Conservation (phyloP, 1,140 invertebrate species). For the Drosophila ironensis region DNA sequence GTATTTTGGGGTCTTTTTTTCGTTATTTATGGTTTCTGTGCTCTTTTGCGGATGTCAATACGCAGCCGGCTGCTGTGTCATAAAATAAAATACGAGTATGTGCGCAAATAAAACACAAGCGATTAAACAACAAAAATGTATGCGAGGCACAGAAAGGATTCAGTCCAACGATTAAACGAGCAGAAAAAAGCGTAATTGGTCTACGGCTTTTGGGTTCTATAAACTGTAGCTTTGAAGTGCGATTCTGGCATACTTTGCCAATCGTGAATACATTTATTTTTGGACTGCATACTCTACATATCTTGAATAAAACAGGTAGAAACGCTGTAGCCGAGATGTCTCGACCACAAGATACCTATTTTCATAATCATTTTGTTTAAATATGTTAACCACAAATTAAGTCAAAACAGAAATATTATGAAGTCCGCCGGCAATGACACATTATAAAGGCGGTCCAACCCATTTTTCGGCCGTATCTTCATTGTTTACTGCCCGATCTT, state of each 20-base stretch:
- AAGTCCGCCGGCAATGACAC: too few relatives aligned
- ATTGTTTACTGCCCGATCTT: too few relatives aligned
- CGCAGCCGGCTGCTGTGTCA: slow-evolving; percentile 11
- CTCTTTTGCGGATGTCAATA: slow-evolving; percentile 30
- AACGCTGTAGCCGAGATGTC: too few relatives aligned
- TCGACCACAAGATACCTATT: too few relatives aligned
- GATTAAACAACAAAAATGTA: slow-evolving; percentile 28
- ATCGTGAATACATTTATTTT: background rate
- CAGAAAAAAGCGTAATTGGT: slow-evolving; percentile 26
- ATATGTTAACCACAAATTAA: too few relatives aligned
- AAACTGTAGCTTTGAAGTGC: background rate
- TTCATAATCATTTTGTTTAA: too few relatives aligned
- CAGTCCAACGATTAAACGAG: background rate
- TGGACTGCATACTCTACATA: background rate
- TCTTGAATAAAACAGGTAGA: too few relatives aligned
- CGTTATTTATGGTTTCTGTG: slow-evolving; percentile 42
- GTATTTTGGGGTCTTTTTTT: slow-evolving; percentile 20
- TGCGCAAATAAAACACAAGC: slow-evolving; percentile 30
- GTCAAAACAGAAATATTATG: too few relatives aligned
- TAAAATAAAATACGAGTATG: slow-evolving; percentile 33
- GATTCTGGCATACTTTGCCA: background rate
- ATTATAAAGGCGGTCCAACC: too few relatives aligned
- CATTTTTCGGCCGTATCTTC: too few relatives aligned
- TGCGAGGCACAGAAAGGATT: slow-evolving; percentile 10
- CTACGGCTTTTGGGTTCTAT: background rate